These are phyloP conservation scores for Drosophila sechellia DNA, from an alignment of 1,140 invertebrate species.

Conservation along the genomic window DNA sequence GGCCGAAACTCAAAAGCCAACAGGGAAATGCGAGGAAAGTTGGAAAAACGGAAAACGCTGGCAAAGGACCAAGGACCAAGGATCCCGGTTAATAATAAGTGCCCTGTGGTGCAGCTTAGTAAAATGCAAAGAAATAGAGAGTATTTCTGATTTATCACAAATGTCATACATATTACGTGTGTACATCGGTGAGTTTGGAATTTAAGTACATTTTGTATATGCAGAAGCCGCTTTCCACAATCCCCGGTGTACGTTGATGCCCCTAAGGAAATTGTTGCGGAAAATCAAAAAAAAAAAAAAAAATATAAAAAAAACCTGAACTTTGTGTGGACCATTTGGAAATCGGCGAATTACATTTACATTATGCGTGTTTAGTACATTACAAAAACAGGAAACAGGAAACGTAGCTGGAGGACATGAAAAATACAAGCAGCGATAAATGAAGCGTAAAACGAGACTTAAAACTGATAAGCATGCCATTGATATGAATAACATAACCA, in stretches of 20 bases:
- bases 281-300: constrained; percentile 4
- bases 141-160: constrained; percentile 25
- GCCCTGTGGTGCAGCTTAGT: constrained; percentile 47
- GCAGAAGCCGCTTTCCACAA: constrained; percentile 45
- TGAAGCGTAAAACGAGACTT: constrained; percentile 69
- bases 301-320: constrained; percentile 19
- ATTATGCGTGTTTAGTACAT: constrained; percentile 77
- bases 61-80: constrained; percentile 2
- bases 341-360: constrained; percentile 80
- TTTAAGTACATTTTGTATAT: constrained; percentile 47
- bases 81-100: constrained; percentile 24
- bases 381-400: constrained; percentile 30
- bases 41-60: constrained; percentile 2
- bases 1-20: background rate
- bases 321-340: constrained; percentile 66
- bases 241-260: constrained; percentile 12
- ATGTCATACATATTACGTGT: constrained; percentile 1
- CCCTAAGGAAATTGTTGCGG: constrained; percentile 21
- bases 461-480: constrained; percentile 61
- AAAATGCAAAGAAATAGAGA: constrained; percentile 11
- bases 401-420: background rate
- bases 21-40: background rate
- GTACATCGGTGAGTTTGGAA: constrained; percentile 23
- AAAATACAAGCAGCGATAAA: constrained; percentile 22
- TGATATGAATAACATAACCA: background rate